Conservation (phyloP, 2,797 vertebrate genomes). For the Moxostoma hubbsi region DNA sequence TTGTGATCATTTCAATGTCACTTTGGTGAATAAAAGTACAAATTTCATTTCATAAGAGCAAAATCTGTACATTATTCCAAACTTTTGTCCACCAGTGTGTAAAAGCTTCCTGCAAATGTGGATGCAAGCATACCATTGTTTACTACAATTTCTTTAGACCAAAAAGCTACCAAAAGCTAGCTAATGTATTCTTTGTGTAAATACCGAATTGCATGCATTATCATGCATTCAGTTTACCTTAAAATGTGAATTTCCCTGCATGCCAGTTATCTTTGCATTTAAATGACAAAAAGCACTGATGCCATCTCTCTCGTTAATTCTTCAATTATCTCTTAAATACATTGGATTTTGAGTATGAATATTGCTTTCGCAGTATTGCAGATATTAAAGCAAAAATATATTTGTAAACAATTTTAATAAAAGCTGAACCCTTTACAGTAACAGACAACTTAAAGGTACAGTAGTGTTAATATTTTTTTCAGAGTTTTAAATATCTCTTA, state of each 20-base stretch:
- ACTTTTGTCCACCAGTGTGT: no score
- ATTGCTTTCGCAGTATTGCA: no score
- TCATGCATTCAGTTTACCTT: neutral
- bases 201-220: neutral
- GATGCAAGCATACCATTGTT: constrained; percentile 8
- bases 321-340: neutral
- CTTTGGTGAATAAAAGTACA: no score
- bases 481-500: no score
- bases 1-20: no score
- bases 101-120: neutral
- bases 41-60: no score
- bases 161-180: neutral
- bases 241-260: neutral
- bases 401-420: no score
- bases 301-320: neutral
- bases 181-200: neutral
- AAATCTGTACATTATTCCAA: no score
- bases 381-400: neutral
- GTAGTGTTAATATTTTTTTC: no score
- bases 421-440: no score
- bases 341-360: neutral
- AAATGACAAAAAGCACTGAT: neutral
- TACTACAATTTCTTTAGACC: constrained; percentile 2
- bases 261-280: neutral
- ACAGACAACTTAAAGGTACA: no score